A percentile compares a stretch with the other conserved stretches of the same genome.
phyloP scores from a whole-genome alignment of 2,888 invertebrate species.

The Perizoma flavofasciatum region DNA sequence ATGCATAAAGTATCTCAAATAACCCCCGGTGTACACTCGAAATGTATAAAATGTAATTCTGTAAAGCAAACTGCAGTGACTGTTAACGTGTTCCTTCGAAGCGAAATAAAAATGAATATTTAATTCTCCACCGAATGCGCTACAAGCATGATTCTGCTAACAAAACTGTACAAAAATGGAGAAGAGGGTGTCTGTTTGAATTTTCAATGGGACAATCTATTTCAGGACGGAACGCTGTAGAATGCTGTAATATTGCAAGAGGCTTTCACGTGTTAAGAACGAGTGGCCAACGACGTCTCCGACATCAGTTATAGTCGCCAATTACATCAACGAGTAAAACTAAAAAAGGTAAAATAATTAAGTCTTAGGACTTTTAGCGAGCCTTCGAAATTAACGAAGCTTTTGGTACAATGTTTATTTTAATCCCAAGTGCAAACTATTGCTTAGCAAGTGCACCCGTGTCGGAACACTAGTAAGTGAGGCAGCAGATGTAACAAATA shows the following conservation, averaged over 20 bases:
- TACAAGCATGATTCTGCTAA: slow-evolving; percentile 10
- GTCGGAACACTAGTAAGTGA: slow-evolving; percentile 13
- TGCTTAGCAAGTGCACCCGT: slow-evolving; percentile 3
- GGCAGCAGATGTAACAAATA: slow-evolving; percentile 46
- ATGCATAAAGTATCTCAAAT: background rate
- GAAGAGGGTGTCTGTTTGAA: slow-evolving; percentile 10
- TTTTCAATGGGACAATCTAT: background rate
- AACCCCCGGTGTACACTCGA: slow-evolving; percentile 7
- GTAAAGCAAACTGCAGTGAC: slow-evolving; percentile 30
- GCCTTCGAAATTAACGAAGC: too few relatives aligned
- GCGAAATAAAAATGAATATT: slow-evolving; percentile 53
- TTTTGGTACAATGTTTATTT: too few relatives aligned
- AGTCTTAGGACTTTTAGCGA: too few relatives aligned
- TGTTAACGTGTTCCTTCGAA: slow-evolving; percentile 35
- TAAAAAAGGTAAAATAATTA: too few relatives aligned
- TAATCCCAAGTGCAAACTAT: too few relatives aligned
- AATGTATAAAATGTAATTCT: slow-evolving; percentile 34
- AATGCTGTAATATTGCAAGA: too few relatives aligned
- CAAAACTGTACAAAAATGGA: background rate
- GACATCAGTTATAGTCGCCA: too few relatives aligned
- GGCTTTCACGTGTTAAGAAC: too few relatives aligned
- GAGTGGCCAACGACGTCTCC: too few relatives aligned
- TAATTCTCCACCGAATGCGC: slow-evolving; percentile 38
- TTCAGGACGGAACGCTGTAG: too few relatives aligned
- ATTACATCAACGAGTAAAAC: too few relatives aligned